Evolutionary conservation across 2,888 invertebrate genomes (phyloP).

Genomic region (Tetanocera ferruginea): DNA sequence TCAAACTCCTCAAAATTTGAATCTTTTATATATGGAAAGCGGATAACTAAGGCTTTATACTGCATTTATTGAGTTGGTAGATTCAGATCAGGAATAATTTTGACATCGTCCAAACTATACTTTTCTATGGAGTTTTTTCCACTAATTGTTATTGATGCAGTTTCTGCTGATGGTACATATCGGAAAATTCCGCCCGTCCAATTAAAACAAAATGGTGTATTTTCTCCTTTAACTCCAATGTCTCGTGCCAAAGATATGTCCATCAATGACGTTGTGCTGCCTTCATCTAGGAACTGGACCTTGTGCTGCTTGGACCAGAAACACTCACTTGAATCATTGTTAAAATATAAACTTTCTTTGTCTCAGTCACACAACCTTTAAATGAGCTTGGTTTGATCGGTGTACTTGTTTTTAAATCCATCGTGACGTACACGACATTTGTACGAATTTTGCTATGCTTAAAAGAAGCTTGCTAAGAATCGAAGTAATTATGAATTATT

Average conservation of each 20-base stretch:
- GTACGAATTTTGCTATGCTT: too few relatives aligned
- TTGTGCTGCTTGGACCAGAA: slow-evolving; percentile 23
- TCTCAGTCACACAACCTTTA: too few relatives aligned
- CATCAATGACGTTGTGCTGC: slow-evolving; percentile 23
- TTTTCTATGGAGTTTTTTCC: slow-evolving; percentile 2
- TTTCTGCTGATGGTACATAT: slow-evolving; percentile 27
- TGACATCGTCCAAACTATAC: not conserved
- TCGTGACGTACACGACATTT: too few relatives aligned
- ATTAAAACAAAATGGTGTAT: slow-evolving; percentile 27
- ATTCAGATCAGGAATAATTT: not conserved
- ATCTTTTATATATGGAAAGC: slow-evolving; percentile 21
- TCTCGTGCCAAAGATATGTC: slow-evolving; percentile 14
- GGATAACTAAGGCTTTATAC: slow-evolving; percentile 2
- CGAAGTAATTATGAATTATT: too few relatives aligned
- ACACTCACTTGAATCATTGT: slow-evolving; percentile 15
- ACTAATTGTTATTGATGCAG: not conserved
- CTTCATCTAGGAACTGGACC: slow-evolving; percentile 7
- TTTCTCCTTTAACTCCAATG: not conserved
- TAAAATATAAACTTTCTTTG: too few relatives aligned
- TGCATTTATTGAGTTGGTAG: too few relatives aligned
- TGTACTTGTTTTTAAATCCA: too few relatives aligned
- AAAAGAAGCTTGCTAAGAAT: too few relatives aligned
- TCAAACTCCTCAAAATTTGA: slow-evolving; percentile 35
- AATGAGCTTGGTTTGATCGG: too few relatives aligned
- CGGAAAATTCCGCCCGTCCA: slow-evolving; percentile 33